Base-by-base conservation (phyloP, 2,113 vertebrate species). In the Hyla sarda region DNA sequence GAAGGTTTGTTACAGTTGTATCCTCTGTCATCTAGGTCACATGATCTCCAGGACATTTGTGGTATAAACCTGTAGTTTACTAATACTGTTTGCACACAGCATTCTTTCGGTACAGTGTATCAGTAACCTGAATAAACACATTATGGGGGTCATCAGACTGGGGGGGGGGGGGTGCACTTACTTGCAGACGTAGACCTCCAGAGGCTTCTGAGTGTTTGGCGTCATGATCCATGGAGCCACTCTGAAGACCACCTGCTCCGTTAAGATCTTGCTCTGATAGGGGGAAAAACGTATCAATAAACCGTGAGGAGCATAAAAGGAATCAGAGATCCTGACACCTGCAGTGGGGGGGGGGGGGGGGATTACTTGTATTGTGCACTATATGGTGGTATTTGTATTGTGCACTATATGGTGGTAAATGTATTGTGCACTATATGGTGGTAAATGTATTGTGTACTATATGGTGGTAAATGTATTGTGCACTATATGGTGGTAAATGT, bases 211-310 rank as follows among this genome's bases (percentile, higher is more conserved):
- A 0, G 96, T 99, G 91, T 97, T 99, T 78, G 98, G 98, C 0
- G 96, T 99, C 98, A 99, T 99, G 91, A 99, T 97, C 98, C 98
- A 99, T 23, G 98, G 98, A 0, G 98, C 95, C 76, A 98, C 54
- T 0, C 92, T 94, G 90, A 99, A 97, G 83, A 93, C 84, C 45
- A 98, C 96, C 0, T 89, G 95, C 88, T 99, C 98, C 0, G 95
- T 97, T 92, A 97, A 99, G 87, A 99, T 93, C 0, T 81, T 25
- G 1, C 87, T 96, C 95, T 0, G 30, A 62, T 2, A 8, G 12
- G 62, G 45, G n/a, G n/a, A 76, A n/a, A 41, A 23, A 71, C 32
- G 3, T 11, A 23, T 41, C 32, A 76, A 25, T 14, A n/a, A n/a
- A n/a, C 23, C 7, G 72, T 5, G 30, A 50, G 30, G 28, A 16